Percentiles rank a stretch among this genome's conserved stretches.
Evolutionary conservation across 2,113 vertebrate genomes (phyloP).

Genomic region (Lophochroa leadbeateri): DNA sequence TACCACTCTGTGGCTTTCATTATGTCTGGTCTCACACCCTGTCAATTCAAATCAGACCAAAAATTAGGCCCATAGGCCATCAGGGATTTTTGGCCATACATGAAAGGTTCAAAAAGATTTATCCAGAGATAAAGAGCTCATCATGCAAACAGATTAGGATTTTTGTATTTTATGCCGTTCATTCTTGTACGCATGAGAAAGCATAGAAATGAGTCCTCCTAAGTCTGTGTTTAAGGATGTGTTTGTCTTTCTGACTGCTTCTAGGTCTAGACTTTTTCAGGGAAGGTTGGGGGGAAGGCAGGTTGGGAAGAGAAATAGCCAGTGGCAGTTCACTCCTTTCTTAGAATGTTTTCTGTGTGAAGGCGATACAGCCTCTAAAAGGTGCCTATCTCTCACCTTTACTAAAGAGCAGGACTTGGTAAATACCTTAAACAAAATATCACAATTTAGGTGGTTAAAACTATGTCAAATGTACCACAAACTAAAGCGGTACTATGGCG

Average conservation of each 20-base stretch:
- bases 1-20: not conserved
- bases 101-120: not conserved
- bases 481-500: not conserved
- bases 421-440: not conserved
- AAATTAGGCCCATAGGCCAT: not conserved
- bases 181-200: fast-evolving
- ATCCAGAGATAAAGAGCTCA: not conserved
- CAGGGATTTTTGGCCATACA: not conserved
- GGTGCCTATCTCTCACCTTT: fast-evolving
- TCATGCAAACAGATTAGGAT: not conserved
- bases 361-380: not conserved
- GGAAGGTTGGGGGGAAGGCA: not conserved
- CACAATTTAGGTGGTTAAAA: not conserved
- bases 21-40: not conserved
- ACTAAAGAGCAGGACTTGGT: not conserved
- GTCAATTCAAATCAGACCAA: not conserved
- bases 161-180: not conserved
- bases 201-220: not conserved
- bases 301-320: not conserved
- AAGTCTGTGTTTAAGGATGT: not conserved
- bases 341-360: not conserved
- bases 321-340: not conserved
- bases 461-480: not conserved
- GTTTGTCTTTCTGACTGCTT: not conserved
- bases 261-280: fast-evolving